These are phyloP conservation scores for Carcinoscorpius rotundicauda DNA, from an alignment of 1,140 invertebrate species.

Conservation along the genomic window DNA sequence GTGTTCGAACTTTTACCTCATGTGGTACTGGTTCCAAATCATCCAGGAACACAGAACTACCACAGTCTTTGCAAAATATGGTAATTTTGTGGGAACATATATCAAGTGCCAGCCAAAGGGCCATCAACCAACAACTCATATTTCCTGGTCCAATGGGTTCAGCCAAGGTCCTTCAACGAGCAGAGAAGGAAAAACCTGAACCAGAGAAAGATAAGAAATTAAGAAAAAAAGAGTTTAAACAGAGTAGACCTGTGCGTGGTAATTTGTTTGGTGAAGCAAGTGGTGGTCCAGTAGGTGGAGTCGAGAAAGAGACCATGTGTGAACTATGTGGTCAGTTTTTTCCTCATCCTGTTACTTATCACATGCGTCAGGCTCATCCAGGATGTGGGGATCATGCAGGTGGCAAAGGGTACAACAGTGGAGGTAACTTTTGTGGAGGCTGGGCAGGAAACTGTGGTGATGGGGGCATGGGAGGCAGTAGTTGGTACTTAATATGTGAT, in stretches of 20 bases:
- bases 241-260: conserved; percentile 22
- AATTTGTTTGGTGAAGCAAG: conserved; percentile 33
- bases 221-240: conserved; percentile 35
- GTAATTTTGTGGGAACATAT: conserved; percentile 73
- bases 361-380: conserved; percentile 77
- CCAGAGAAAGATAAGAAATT: conserved; percentile 27
- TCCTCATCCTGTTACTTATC: conserved; percentile 72
- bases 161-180: conserved; percentile 24
- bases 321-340: conserved; percentile 70
- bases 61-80: conserved; percentile 64
- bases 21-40: not conserved
- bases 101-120: conserved; percentile 51
- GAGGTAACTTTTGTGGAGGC: conserved; percentile 68
- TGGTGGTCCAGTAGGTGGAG: conserved; percentile 22
- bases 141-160: conserved; percentile 26
- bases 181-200: conserved; percentile 37
- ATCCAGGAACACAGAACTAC: conserved; percentile 47
- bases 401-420: conserved; percentile 75
- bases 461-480: conserved; percentile 62
- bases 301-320: conserved; percentile 52
- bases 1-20: not conserved
- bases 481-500: conserved; percentile 88
- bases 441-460: conserved; percentile 82
- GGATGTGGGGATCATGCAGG: conserved; percentile 78
- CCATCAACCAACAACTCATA: conserved; percentile 45